A percentile compares a stretch with the other conserved stretches of the same genome.
Evolutionary conservation across 53 echinoderm and acorn worm species (phyloP).

Genomic region (Echinarachnius parma): DNA sequence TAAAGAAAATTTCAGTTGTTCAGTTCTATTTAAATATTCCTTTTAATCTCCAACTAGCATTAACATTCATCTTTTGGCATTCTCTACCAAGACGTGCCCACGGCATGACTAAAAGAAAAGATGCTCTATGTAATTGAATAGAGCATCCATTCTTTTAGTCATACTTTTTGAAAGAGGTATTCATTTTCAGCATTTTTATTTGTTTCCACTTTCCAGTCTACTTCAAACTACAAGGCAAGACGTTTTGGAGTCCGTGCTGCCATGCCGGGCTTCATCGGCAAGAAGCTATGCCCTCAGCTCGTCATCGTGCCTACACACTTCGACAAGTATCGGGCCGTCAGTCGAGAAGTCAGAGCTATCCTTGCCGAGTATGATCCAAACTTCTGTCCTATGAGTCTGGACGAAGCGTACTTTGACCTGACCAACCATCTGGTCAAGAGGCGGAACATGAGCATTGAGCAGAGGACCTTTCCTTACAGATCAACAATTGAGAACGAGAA

Average conservation of each 20-base stretch:
- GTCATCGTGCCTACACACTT: constrained; percentile 78
- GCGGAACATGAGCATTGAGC: constrained; percentile 44
- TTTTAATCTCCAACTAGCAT: too few relatives aligned
- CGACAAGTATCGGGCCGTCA: constrained; percentile 82
- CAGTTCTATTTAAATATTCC: too few relatives aligned
- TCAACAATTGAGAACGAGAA: neutral
- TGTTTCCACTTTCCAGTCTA: too few relatives aligned
- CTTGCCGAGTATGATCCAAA: constrained; percentile 88
- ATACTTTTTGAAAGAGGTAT: too few relatives aligned
- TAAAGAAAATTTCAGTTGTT: too few relatives aligned
- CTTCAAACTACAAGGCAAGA: constrained; percentile 93
- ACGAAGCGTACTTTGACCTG: constrained; percentile 95
- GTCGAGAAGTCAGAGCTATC: constrained; percentile 76
- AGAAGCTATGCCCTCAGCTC: constrained; percentile 91
- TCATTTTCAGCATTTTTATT: too few relatives aligned
- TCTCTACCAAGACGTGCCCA: too few relatives aligned
- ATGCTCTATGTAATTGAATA: too few relatives aligned
- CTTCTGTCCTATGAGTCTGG: constrained; percentile 93
- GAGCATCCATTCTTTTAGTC: too few relatives aligned
- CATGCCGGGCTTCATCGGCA: constrained; percentile 97
- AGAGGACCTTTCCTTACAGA: constrained; percentile 68
- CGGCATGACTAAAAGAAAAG: too few relatives aligned
- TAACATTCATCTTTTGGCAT: too few relatives aligned
- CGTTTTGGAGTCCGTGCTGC: constrained; percentile 91
- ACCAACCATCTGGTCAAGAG: constrained; percentile 75